Base-by-base conservation (phyloP, 2,113 vertebrate genomes). In the Pseudolaguvia tuberculata region DNA sequence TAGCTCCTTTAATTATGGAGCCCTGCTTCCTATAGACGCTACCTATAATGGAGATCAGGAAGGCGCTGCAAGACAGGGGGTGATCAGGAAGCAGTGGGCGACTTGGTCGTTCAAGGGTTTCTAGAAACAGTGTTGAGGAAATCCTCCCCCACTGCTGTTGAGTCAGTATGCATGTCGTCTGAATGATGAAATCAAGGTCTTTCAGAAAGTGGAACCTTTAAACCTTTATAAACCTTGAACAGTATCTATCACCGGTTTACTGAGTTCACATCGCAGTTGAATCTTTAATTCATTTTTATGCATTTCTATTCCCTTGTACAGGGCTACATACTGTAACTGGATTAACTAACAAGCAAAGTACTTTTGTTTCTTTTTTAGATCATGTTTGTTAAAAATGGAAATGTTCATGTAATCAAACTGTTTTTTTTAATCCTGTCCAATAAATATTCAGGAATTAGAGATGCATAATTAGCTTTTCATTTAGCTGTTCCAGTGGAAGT, bases 141-240 rank as follows among this genome's bases (percentile, higher is more conserved):
- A 69, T 69, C 27, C 67, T 69, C 50, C 67, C 18, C 51, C 48
- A 17, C 66, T 70, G 50, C 61, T 45, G 59, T 21, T 62, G 59
- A 35, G 31, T 62, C 47, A 2, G 47, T 48, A 4, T 11, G 58
- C 3, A 42, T 4, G 0, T 17, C n/a, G 13, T 48, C 21, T 47
- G 62, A 23, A 15, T 8, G 59, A 18, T 35, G 18, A 61, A 31
- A 10, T 17, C n/a, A 47, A 25, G 62, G 14, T 65, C 45, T 25
- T 45, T 35, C 6, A 4, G 6, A 4, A 35, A 35, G 39, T 15
- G 7, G 20, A 65, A 47, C 8, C 21, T n/a, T n/a, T n/a, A 20
- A 10, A 7, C 2, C 21, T 42, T 39, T 5, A 10, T 11, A 39
- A 39, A 62, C 29, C 2, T 11, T 21, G 2, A 25, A 9, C 14